Percentiles rank a stretch among this genome's conserved stretches.
phyloP scores from a whole-genome alignment of 2,888 invertebrate genomes.

The Pollenia angustigena region DNA sequence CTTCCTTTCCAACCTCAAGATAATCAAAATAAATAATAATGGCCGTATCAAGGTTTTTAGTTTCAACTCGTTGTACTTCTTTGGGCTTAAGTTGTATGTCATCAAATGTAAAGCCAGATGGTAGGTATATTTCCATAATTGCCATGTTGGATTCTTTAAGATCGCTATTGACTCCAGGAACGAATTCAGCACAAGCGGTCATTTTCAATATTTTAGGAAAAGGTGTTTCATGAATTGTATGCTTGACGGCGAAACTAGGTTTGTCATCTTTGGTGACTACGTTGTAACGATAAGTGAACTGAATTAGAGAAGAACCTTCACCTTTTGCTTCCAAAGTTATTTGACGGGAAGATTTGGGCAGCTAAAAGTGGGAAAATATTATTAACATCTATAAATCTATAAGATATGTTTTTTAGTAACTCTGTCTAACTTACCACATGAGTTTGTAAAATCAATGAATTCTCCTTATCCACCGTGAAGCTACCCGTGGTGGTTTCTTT shows the following conservation, averaged over 20 bases:
- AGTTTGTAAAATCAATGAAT: slow-evolving; percentile 92
- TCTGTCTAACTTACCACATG: slow-evolving; percentile 86
- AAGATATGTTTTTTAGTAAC: neutral
- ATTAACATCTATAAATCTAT: neutral
- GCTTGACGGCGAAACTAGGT: slow-evolving; percentile 94
- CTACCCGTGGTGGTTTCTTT: slow-evolving; percentile 75
- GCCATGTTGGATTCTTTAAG: slow-evolving; percentile 92
- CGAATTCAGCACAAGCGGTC: no score
- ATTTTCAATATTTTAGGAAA: slow-evolving; percentile 91
- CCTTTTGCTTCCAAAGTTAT: slow-evolving; percentile 92
- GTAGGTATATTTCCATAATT: slow-evolving; percentile 90
- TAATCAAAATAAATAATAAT: slow-evolving; percentile 90
- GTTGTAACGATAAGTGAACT: slow-evolving; percentile 92
- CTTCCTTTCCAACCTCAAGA: slow-evolving; percentile 86
- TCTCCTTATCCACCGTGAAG: slow-evolving; percentile 88
- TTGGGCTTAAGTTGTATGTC: slow-evolving; percentile 84
- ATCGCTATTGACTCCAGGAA: slow-evolving; percentile 66
- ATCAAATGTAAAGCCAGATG: slow-evolving; percentile 85
- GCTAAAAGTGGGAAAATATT: slow-evolving; percentile 61
- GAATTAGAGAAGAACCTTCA: slow-evolving; percentile 90
- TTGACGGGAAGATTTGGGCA: slow-evolving; percentile 85
- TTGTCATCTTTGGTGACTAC: slow-evolving; percentile 94
- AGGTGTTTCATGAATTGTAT: slow-evolving; percentile 92
- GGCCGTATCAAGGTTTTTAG: slow-evolving; percentile 87
- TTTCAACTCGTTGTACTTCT: slow-evolving; percentile 87